phyloP scores from a whole-genome alignment of 2,888 invertebrate species.

The Brachynemurus nebulosus region DNA sequence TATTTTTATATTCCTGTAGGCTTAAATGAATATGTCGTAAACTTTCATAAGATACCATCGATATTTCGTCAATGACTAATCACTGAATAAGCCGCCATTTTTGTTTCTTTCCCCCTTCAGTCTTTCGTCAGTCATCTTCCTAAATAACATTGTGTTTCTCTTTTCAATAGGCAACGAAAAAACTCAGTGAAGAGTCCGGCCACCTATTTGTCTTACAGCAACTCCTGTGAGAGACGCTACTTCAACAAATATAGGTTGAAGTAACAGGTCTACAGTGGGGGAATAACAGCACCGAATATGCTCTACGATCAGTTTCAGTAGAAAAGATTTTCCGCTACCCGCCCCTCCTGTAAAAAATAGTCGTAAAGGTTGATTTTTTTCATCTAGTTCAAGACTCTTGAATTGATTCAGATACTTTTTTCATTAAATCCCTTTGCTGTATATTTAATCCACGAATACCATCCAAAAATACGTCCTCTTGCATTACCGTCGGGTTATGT shows the following conservation, averaged over 20 bases:
- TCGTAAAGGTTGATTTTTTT: slow-evolving; percentile 13
- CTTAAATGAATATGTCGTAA: slow-evolving; percentile 13
- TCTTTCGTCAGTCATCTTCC: slow-evolving; percentile 14
- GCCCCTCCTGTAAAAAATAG: slow-evolving; percentile 22
- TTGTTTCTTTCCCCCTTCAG: slow-evolving; percentile 13
- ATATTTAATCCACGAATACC: slow-evolving; percentile 11
- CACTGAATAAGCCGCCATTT: slow-evolving; percentile 18
- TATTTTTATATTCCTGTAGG: slow-evolving; percentile 14
- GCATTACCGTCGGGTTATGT: no score
- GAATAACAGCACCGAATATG: slow-evolving; percentile 18
- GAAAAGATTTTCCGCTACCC: slow-evolving; percentile 17
- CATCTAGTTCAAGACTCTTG: background rate
- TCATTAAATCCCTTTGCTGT: slow-evolving; percentile 12
- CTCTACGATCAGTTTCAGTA: slow-evolving; percentile 21
- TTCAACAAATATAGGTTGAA: slow-evolving; percentile 14
- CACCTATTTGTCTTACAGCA: slow-evolving; percentile 11
- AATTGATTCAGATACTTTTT: slow-evolving; percentile 10
- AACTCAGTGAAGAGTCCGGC: slow-evolving; percentile 13
- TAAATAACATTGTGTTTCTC: slow-evolving; percentile 13
- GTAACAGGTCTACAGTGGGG: slow-evolving; percentile 3
- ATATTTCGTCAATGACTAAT: slow-evolving; percentile 22
- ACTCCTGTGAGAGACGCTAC: slow-evolving; percentile 9
- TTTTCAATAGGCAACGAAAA: slow-evolving; percentile 16
- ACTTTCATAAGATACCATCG: slow-evolving; percentile 15
- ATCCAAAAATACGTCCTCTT: slow-evolving; percentile 12